These are phyloP conservation scores for Argyresthia goedartella DNA, from an alignment of 2,888 invertebrate species.

Conservation along the genomic window DNA sequence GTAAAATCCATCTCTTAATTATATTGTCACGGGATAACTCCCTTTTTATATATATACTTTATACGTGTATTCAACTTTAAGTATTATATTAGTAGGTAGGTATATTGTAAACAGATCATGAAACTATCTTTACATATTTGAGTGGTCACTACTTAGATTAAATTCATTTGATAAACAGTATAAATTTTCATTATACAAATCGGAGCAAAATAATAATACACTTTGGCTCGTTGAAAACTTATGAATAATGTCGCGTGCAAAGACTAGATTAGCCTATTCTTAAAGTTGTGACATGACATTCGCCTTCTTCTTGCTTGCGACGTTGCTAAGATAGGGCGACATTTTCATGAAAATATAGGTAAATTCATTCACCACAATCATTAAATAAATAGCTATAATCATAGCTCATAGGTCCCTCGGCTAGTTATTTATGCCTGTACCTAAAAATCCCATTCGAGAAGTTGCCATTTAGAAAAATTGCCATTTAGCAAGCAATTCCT, in stretches of 20 bases:
- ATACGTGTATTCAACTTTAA: neutral
- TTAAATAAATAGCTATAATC: no score
- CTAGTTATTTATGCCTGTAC: no score
- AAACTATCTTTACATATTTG: neutral
- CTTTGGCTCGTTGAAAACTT: conserved; percentile 41
- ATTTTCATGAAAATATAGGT: no score
- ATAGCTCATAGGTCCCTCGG: no score
- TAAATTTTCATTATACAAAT: neutral
- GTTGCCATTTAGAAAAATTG: no score
- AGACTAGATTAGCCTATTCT: neutral
- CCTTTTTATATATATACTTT: neutral
- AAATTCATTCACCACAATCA: no score
- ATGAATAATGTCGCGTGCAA: conserved; percentile 18
- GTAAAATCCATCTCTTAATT: conserved; percentile 32
- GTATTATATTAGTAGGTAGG: neutral
- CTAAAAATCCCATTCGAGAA: no score
- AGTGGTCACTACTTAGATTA: neutral
- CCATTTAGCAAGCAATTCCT: no score
- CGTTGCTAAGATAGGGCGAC: no score
- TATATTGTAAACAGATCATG: neutral
- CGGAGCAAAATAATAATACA: conserved; percentile 23
- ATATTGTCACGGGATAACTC: conserved; percentile 44
- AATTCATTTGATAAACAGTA: conserved; percentile 2
- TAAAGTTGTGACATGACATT: no score
- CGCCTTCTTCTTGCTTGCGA: no score